Conservation (phyloP, 2,113 vertebrate genomes). For the Merops nubicus region DNA sequence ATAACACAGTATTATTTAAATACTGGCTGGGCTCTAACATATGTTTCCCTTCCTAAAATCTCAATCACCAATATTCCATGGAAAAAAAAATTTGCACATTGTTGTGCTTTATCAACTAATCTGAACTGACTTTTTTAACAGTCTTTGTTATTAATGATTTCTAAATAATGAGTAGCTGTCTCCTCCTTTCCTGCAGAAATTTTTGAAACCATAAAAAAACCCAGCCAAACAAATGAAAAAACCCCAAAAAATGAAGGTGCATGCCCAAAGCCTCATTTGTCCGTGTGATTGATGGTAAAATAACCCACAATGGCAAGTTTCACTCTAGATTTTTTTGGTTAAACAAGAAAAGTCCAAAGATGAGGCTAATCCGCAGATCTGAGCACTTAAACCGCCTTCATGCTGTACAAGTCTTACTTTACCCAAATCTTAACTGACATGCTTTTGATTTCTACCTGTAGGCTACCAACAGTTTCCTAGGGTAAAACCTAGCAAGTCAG, state of each 20-base stretch:
- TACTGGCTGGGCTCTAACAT: background rate
- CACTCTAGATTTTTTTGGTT: constrained; percentile 15
- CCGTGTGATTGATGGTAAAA: background rate
- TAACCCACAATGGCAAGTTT: constrained; percentile 33
- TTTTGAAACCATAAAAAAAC: background rate
- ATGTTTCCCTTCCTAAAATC: background rate
- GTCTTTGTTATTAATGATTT: background rate
- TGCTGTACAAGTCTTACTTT: background rate
- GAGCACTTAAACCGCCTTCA: background rate
- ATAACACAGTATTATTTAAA: background rate
- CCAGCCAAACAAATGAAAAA: too few relatives aligned
- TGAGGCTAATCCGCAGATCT: constrained; percentile 26
- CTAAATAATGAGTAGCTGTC: background rate
- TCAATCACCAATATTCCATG: background rate
- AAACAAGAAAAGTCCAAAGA: constrained; percentile 21
- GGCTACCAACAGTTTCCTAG: constrained; percentile 61
- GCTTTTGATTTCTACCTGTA: constrained; percentile 63
- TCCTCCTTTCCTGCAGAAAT: background rate
- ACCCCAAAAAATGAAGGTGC: accelerated
- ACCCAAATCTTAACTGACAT: constrained; percentile 60
- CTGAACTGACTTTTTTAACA: background rate
- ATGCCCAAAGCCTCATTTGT: background rate
- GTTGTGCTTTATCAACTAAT: background rate
- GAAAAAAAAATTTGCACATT: background rate
- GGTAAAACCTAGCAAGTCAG: constrained; percentile 62